These are phyloP conservation scores for Cancer borealis DNA, from an alignment of 2,888 invertebrate species.

Conservation along the genomic window DNA sequence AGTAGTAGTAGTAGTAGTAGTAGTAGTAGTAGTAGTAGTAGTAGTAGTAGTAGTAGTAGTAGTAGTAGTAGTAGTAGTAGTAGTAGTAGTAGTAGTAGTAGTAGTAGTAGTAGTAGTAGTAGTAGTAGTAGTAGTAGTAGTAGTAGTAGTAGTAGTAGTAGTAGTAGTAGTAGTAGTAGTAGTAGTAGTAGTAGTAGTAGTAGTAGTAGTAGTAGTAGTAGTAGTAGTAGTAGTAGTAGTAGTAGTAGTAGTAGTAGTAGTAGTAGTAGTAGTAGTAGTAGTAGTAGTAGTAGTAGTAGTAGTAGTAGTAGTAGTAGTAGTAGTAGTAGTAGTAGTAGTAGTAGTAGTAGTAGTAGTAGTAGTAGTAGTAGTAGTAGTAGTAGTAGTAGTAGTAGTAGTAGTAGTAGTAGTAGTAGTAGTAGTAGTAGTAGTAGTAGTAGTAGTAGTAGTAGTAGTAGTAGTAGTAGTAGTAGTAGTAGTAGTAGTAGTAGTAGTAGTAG, in stretches of 20 bases:
- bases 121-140: neutral
- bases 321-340: neutral
- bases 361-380: neutral
- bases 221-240: neutral
- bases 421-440: neutral
- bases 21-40: neutral
- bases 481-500: neutral
- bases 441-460: too few relatives aligned
- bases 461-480: neutral
- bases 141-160: neutral
- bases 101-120: neutral
- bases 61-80: neutral
- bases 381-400: neutral
- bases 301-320: neutral
- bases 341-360: neutral
- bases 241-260: conserved; percentile 1
- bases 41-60: neutral
- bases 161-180: neutral
- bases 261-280: conserved; percentile 27
- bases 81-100: neutral
- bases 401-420: neutral
- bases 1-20: neutral
- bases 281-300: neutral
- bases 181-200: neutral
- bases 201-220: neutral